Base-by-base conservation (phyloP, 2,113 vertebrate genomes). In the Lampris megalopsis region DNA sequence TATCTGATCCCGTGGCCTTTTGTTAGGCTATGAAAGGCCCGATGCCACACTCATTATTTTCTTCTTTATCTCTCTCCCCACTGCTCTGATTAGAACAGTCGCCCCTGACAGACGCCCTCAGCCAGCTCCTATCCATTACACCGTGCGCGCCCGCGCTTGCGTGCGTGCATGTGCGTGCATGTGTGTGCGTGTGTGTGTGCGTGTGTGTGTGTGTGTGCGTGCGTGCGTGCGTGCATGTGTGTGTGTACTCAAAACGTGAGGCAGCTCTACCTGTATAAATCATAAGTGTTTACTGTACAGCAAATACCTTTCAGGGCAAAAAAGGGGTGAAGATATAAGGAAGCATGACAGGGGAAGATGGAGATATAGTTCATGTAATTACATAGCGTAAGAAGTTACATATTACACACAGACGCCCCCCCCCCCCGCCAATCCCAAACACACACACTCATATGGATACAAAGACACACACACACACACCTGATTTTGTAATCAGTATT, bases 1-100 rank as follows among this genome's bases (percentile, higher is more conserved):
- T 94, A 94, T 94, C 93, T 94, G 94, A 94, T 94, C 93, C 93
- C 82, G 86, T 91, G 91, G 92, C 92, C 94, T 94, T 94, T 94
- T 94, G 93, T 94, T 94, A 92, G 83, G 91, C 93, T 92, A 93
- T 94, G 93, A 94, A 94, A 94, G 91, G 93, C 93, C 92, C 90
- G 92, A 94, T 93, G 93, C 94, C 92, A 92, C 92, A 92, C 93
- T 94, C 94, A 95, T 95, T 95, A 95, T 95, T 94, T 95, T 93
- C 92, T 92, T 91, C 93, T 95, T 94, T 95, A 94, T 95, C 94
- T 95, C 93, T 94, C 93, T 94, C 93, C 91, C 92, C 91, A 92
- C 88, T 92, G 90, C 92, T 94, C 92, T 95, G 94, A 95, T 95
- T 95, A 95, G 93, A 94, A 95, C 94, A 93, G 92, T 93, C 92